A percentile compares a stretch with the other conserved stretches of the same genome.
phyloP scores from a whole-genome alignment of 2,888 invertebrate genomes.

The Tortricodes alternella region DNA sequence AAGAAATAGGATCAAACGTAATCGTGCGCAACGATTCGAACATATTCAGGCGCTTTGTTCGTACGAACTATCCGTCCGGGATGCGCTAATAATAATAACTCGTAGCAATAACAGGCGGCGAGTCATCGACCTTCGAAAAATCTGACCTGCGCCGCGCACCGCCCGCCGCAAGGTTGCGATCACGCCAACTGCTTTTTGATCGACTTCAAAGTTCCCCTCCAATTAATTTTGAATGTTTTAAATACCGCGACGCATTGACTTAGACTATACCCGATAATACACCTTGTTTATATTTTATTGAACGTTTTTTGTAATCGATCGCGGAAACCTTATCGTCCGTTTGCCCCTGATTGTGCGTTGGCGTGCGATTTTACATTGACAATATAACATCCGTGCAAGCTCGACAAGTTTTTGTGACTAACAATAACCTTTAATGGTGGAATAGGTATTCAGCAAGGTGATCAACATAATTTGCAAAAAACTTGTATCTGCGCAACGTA shows the following conservation, averaged over 20 bases:
- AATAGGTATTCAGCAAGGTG: constrained; percentile 57
- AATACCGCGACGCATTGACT: background rate
- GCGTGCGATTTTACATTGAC: constrained; percentile 19
- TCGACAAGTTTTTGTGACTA: constrained; percentile 45
- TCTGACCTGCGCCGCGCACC: constrained; percentile 74
- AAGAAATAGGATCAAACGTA: constrained; percentile 34
- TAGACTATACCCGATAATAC: background rate
- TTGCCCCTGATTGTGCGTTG: constrained; percentile 45
- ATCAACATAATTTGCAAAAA: constrained; percentile 55
- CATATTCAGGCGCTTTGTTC: constrained; percentile 41
- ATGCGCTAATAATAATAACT: constrained; percentile 73
- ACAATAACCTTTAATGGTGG: constrained; percentile 57
- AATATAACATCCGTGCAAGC: background rate
- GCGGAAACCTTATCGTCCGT: constrained; percentile 58
- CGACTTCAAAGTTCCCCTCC: constrained; percentile 31
- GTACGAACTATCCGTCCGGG: constrained; percentile 42
- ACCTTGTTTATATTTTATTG: constrained; percentile 13
- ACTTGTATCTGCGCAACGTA: constrained; percentile 51
- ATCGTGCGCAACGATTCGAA: constrained; percentile 44
- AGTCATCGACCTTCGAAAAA: constrained; percentile 83
- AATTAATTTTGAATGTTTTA: constrained; percentile 18
- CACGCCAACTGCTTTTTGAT: constrained; percentile 40
- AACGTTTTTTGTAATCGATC: constrained; percentile 29
- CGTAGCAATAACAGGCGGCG: constrained; percentile 62
- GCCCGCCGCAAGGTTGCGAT: constrained; percentile 69